Conservation (phyloP, 2,113 vertebrate genomes). For the Sebastes schlegelii region DNA sequence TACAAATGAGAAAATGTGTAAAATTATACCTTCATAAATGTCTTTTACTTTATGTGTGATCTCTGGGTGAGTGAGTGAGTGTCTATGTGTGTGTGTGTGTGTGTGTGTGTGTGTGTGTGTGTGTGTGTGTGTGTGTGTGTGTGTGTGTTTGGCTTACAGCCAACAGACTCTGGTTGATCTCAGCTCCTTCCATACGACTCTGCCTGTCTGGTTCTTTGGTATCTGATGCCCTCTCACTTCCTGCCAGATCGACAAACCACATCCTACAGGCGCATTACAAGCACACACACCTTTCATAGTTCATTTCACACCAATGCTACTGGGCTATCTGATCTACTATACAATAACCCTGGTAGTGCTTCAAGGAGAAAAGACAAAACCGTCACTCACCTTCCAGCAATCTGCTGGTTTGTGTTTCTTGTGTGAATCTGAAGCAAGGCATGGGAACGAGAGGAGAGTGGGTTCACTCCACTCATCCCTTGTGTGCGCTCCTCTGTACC, state of each 20-base stretch:
- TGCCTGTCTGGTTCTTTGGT: slow-evolving; percentile 88
- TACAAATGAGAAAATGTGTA: not conserved
- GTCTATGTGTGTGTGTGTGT: no score
- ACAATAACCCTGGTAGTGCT: not conserved
- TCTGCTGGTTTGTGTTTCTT: slow-evolving; percentile 83
- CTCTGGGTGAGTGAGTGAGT: not conserved
- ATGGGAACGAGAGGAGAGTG: slow-evolving; percentile 92
- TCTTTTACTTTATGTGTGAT: not conserved
- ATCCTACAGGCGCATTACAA: slow-evolving; percentile 81
- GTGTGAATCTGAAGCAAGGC: slow-evolving; percentile 94
- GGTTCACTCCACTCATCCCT: slow-evolving; percentile 90
- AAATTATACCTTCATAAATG: not conserved
- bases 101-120: not conserved
- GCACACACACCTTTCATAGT: not conserved
- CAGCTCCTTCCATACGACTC: slow-evolving; percentile 93
- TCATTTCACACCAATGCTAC: not conserved
- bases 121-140: not conserved
- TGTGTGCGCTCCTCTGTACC: slow-evolving; percentile 90
- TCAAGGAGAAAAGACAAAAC: not conserved
- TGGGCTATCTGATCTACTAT: not conserved
- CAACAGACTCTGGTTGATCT: slow-evolving; percentile 96
- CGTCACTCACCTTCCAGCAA: slow-evolving; percentile 85
- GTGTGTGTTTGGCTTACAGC: slow-evolving; percentile 84
- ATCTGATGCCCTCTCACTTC: slow-evolving; percentile 94
- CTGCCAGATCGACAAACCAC: slow-evolving; percentile 95